phyloP scores from a whole-genome alignment of 2,888 invertebrate species.

The Urechis unicinctus region DNA sequence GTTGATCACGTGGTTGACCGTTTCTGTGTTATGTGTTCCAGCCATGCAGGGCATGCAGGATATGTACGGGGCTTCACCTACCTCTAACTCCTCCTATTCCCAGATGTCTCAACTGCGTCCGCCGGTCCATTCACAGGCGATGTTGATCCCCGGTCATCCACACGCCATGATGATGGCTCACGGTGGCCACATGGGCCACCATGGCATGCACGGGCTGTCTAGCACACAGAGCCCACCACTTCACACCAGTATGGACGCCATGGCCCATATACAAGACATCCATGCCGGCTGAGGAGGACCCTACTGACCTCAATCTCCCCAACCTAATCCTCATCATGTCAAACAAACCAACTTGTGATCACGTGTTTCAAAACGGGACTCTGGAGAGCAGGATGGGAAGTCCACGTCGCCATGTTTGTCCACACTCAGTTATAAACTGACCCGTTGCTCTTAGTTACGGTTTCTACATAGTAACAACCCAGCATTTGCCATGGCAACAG shows the following conservation, averaged over 20 bases:
- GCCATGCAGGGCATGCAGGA: slow-evolving; percentile 25
- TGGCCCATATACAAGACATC: slow-evolving; percentile 50
- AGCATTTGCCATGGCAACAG: too few species aligned
- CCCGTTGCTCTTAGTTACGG: too few species aligned
- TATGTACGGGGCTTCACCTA: slow-evolving; percentile 45
- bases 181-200: slow-evolving; percentile 31
- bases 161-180: slow-evolving; percentile 54
- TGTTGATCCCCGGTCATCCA: slow-evolving; percentile 53
- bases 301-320: too few species aligned
- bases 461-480: too few species aligned
- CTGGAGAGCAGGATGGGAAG: too few species aligned
- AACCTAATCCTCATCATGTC: too few species aligned
- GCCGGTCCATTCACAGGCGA: slow-evolving; percentile 53
- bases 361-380: too few species aligned
- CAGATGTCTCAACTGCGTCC: slow-evolving; percentile 52
- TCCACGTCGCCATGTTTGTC: too few species aligned
- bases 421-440: too few species aligned
- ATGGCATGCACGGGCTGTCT: slow-evolving; percentile 44
- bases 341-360: too few species aligned
- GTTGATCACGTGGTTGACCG: too few species aligned
- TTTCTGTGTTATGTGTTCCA: too few species aligned
- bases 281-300: slow-evolving; percentile 31
- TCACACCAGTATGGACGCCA: slow-evolving; percentile 33
- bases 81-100: slow-evolving; percentile 41
- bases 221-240: slow-evolving; percentile 44